Percentiles rank a stretch among this genome's conserved stretches.
These are phyloP conservation scores for Andrena camellia DNA, from an alignment of 2,888 invertebrate genomes.

Conservation along the genomic window DNA sequence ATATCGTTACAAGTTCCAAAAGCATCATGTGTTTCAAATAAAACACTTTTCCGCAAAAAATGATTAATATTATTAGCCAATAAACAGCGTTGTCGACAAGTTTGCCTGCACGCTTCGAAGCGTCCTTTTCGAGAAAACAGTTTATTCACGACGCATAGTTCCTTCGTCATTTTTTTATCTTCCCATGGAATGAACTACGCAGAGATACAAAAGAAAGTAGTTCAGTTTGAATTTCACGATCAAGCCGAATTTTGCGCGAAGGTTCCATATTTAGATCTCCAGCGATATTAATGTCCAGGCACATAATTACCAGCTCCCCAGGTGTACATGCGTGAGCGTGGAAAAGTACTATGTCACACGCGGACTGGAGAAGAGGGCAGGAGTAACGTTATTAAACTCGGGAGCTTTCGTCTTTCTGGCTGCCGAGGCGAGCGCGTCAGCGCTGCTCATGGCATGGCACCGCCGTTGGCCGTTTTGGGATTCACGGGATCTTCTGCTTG, in stretches of 20 bases:
- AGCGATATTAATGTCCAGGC: not conserved
- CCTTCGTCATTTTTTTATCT: too few species aligned
- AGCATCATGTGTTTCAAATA: too few species aligned
- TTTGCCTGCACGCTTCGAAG: too few species aligned
- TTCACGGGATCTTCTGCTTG: conserved; percentile 35
- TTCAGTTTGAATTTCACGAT: not conserved
- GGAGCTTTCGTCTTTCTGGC: conserved; percentile 78
- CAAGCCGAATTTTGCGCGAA: not conserved
- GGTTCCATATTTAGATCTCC: not conserved
- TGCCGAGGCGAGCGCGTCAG: conserved; percentile 69
- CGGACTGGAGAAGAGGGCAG: conserved; percentile 2
- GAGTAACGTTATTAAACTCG: conserved; percentile 79
- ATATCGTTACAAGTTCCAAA: too few species aligned
- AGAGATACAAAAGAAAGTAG: not conserved
- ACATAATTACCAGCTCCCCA: not conserved
- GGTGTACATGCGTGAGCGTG: not conserved
- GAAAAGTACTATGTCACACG: not conserved
- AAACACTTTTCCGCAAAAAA: too few species aligned
- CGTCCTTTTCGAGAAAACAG: not conserved
- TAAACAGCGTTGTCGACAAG: too few species aligned
- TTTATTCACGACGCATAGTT: not conserved
- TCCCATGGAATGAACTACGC: not conserved
- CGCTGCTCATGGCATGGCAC: not conserved
- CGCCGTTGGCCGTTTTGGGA: conserved; percentile 60
- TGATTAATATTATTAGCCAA: too few species aligned